Evolutionary conservation across 1,140 invertebrate genomes (phyloP), one percentile per base, ranked within the genome.

Genomic region (Aporrectodea caliginosa): DNA sequence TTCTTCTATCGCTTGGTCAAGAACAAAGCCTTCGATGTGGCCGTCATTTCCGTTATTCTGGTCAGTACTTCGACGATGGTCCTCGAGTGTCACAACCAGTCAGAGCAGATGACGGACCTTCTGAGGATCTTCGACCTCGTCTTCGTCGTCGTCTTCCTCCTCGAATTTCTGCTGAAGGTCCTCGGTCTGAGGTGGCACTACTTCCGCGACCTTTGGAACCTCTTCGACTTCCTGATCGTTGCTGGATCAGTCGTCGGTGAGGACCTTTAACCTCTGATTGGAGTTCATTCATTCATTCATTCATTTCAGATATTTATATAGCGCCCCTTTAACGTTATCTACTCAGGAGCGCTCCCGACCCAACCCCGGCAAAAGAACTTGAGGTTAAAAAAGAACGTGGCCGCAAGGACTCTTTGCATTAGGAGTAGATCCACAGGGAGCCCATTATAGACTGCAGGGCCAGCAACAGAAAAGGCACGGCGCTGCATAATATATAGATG

Each of bases 11-110:
- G 98, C 90, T 91, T 98, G 84, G 94, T 95, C 77, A 95, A 96
- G 90, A 97, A 95, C 73, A 92, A 94, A 35, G 87, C 95, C 89
- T 98, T 98, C 89, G 96, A 98, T 91, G 94, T 97, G 89, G 94
- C 94, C 80, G 96, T 99, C 84, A 99, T 99, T 86, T 93, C 99
- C 78, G 92, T 99, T 84, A 98, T 99, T 85, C 97, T 99, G 89
- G 93, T 99, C 88, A 99, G 99, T 89, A 99, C 98, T 80, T 93
- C 96, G 84, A 99, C 97, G 90, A 97, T 99, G 80, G 97, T 98
- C 75, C 95, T 97, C 69, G 98, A 99, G 89, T 97, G 98, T 90
- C 97, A 99, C 89, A 92, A 92, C 80, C 98, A 99, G 91, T 96
- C 97, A 97, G 85, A 76, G 43, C 92, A 93, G 0, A 91, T 97